Conservation (phyloP, 2,797 vertebrate genomes). For the Myoxocephalus aenaeus region DNA sequence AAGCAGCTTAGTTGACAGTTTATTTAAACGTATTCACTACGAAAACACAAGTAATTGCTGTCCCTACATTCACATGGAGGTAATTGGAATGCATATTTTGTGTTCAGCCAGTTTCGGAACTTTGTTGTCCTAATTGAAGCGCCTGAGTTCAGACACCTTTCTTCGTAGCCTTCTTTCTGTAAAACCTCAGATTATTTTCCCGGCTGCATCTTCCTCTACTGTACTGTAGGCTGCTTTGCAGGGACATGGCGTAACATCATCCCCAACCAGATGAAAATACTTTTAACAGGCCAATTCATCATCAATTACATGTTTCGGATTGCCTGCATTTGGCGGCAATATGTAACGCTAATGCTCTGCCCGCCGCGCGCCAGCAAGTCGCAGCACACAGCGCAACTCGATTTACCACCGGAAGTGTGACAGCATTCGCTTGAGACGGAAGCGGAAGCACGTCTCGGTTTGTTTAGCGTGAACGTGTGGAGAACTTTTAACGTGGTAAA, state of each 20-base stretch:
- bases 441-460: neutral
- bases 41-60: neutral
- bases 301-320: neutral
- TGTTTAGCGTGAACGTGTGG: neutral
- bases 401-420: neutral
- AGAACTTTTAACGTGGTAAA: slow-evolving; percentile 6
- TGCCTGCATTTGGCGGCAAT: too few species aligned
- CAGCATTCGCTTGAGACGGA: neutral
- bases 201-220: too few species aligned
- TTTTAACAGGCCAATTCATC: neutral
- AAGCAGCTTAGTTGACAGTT: neutral
- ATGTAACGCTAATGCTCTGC: too few species aligned
- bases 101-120: neutral
- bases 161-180: neutral
- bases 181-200: neutral
- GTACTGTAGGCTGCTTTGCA: too few species aligned
- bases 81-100: neutral
- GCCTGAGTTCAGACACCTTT: neutral
- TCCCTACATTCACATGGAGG: neutral
- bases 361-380: too few species aligned
- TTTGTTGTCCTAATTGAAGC: too few species aligned
- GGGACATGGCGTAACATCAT: too few species aligned
- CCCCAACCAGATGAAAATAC: neutral
- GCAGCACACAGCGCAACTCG: too few species aligned
- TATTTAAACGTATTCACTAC: neutral